Evolutionary conservation across 2,113 vertebrate species (phyloP).

Genomic region (Chaetura pelagica): DNA sequence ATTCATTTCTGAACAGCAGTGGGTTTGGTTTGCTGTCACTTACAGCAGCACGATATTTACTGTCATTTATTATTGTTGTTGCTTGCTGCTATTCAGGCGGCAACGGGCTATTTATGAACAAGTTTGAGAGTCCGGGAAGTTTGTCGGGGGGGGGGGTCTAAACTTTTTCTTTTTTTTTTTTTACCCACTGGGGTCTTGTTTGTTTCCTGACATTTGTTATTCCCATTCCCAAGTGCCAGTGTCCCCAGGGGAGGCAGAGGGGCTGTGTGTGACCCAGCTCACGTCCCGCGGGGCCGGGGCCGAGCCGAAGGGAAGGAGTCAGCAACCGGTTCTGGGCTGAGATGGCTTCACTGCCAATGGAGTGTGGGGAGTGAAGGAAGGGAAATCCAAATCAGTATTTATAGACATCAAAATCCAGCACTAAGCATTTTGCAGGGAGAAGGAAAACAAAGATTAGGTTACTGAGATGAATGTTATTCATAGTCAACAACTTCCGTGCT

Average conservation of each 20-base stretch:
- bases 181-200: neutral
- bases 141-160: neutral
- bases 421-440: slow-evolving; percentile 31
- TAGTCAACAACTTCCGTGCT: neutral
- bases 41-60: slow-evolving; percentile 50
- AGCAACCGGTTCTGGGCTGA: neutral
- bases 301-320: neutral
- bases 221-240: neutral
- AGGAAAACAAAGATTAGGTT: neutral
- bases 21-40: slow-evolving; percentile 60
- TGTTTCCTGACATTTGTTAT: neutral
- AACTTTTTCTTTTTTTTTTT: neutral
- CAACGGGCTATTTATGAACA: neutral
- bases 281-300: accelerated
- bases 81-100: neutral
- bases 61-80: slow-evolving; percentile 44
- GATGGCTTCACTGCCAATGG: neutral
- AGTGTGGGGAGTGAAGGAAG: slow-evolving; percentile 19
- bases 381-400: slow-evolving; percentile 45
- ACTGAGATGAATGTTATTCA: neutral
- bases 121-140: neutral
- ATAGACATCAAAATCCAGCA: slow-evolving; percentile 12
- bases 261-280: accelerated
- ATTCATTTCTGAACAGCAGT: slow-evolving; percentile 63
- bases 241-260: neutral